Base-by-base conservation (phyloP, 1,140 invertebrate species). In the Lethocerus indicus region DNA sequence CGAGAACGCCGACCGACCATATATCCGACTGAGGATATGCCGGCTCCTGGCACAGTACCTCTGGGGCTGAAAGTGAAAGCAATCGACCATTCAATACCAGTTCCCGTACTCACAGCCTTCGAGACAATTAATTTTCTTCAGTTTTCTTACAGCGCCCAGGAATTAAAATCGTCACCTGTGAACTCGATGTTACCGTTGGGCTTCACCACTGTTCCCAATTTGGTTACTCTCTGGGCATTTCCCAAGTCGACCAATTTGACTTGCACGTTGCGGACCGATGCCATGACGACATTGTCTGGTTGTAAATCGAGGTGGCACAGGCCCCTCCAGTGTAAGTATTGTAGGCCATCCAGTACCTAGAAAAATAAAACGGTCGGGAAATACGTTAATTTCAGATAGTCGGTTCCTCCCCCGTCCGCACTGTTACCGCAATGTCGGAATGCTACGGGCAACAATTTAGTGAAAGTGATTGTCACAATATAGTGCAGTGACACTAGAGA, bases 241-340 rank as follows among this genome's bases (percentile, higher is more conserved):
- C 87, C 88, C 60, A 97, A 86, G 63, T 98, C 93, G 1, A 89
- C 76, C 13, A 98, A 65, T 67, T 98, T 98, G 1, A 98, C 73
- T 61, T 87, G 81, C 4, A 90, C 74, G 20, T 81, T 80, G 55
- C 85, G 72, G 3, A 90, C 77, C 0, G 84, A 84, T 1, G 81
- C 79, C 81, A 97, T 91, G 0, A 98, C 87, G n/a, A 98, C 73
- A 63, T 96, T 98, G 58, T 93, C 89, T 0, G 94, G 94, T 63
- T 97, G 89, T 16, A 99, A 68, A 63, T 98, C 87, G 23, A 98
- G 66, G 65, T 96, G 89, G 53, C 84, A 86, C 54, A 87, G 80
- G 1, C 87, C 89, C 60, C 86, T 72, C 82, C 90, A 91, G 61
- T 97, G 91, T 6, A 97, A 67, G 61, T 94, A 96, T 61, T 93